Base-by-base conservation (phyloP, 2,113 vertebrate genomes). In the mouse (Mus musculus) region DNA sequence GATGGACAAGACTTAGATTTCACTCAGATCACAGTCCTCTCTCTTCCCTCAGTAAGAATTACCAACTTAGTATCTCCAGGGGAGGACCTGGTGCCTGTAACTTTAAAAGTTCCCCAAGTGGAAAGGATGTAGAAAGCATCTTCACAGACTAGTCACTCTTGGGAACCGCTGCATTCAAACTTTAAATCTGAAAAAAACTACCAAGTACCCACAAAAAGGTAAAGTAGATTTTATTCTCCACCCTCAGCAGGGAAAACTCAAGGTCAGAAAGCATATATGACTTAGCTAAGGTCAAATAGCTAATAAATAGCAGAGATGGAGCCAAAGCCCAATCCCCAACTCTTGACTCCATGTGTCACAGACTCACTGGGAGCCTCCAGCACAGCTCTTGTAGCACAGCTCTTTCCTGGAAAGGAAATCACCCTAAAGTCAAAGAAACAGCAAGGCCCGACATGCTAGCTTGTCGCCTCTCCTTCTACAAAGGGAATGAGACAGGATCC, bases 171-270 rank as follows among this genome's bases (percentile, higher is more conserved):
- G 73, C 7, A 7, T 63, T 93, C 71, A 93, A 76, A 88, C 59
- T 63, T 95, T 82, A 61, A 16, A 82, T 82, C 59, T 96, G 71
- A 69, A 61, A 69, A 61, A 81, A 93, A 90, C 39, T 90, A 81
- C 8, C 71, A 46, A 85, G 39, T 52, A 10, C 49, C 71, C 85
- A n/a, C 20, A 73, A 80, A 14, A 42, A 90, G 5, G 42, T 77
- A 61, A 89, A 46, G n/a, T 0, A 94, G 61, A 1, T 81, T 71
- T 59, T n/a, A 75, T 20, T 89, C 39, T 93, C 84, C 30, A 88
- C n/a, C 52, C 42, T 22, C 24, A 56, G 69, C 46, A 96, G 8
- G 65, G 69, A 73, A 90, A 36, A 12, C 81, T 71, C 72, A 88
- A 93, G 59, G 56, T 96, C 67, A 91, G 14, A 46, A 19, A 95